Evolutionary conservation across 2,888 invertebrate species (phyloP).

Genomic region (Trichopria drosophilae): DNA sequence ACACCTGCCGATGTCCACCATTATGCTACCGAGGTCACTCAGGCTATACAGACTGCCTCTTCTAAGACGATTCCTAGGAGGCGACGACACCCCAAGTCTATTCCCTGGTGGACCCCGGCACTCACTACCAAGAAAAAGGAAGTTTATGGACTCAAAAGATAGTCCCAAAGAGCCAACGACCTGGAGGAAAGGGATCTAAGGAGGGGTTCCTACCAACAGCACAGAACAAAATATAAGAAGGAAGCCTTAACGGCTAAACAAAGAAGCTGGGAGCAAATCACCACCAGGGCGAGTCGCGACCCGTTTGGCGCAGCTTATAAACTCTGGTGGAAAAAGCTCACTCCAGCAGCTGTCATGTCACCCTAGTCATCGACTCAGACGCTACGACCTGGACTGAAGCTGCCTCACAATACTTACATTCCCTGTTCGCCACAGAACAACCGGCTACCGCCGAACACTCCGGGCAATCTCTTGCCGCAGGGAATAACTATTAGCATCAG

Average conservation of each 20-base stretch:
- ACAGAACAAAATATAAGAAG: background rate
- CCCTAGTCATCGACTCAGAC: too few relatives aligned
- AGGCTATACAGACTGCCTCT: background rate
- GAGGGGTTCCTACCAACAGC: too few relatives aligned
- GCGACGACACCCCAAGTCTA: background rate
- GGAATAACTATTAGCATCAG: too few relatives aligned
- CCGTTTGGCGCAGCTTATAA: conserved; percentile 9
- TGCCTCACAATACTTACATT: too few relatives aligned
- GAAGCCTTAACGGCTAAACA: fast-evolving
- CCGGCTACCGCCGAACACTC: too few relatives aligned
- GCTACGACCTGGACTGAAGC: too few relatives aligned
- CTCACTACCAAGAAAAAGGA: background rate
- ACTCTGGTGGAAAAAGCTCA: background rate
- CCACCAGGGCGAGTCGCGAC: background rate
- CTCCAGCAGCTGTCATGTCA: too few relatives aligned
- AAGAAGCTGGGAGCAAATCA: background rate
- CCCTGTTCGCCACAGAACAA: too few relatives aligned
- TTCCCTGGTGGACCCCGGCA: too few relatives aligned
- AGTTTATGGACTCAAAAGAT: background rate
- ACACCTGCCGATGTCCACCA: background rate
- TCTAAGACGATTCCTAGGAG: background rate
- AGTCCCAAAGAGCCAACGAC: background rate
- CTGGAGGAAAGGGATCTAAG: too few relatives aligned
- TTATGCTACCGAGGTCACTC: background rate
- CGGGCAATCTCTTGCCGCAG: too few relatives aligned